phyloP scores from a whole-genome alignment of 2,797 vertebrate genomes.

The Amblyopsis hoosieri region DNA sequence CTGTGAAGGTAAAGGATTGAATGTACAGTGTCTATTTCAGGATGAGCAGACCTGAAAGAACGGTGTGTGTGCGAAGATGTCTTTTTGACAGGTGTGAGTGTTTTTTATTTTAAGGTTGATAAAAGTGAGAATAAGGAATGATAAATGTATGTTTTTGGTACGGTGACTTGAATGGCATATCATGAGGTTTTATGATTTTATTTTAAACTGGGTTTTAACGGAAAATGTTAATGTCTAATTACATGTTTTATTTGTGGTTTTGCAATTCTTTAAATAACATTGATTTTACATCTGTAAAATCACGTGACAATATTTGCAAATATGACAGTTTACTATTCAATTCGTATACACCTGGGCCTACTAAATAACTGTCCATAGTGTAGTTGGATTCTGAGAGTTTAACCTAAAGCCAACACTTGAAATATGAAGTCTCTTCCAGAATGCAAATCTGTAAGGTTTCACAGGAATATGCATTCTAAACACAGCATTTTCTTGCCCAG shows the following conservation, averaged over 20 bases:
- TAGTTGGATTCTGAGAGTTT: background rate
- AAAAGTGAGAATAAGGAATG: constrained; percentile 25
- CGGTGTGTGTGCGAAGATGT: constrained; percentile 43
- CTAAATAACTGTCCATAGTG: background rate
- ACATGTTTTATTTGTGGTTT: background rate
- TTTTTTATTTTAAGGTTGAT: constrained; percentile 24
- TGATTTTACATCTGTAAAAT: constrained; percentile 49
- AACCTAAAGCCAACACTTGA: constrained; percentile 13
- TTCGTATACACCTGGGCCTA: background rate
- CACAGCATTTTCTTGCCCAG: constrained; percentile 13
- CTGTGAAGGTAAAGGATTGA: constrained; percentile 26
- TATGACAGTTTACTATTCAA: background rate
- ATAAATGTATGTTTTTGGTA: constrained; percentile 41
- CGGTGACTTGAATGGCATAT: constrained; percentile 37
- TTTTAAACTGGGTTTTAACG: constrained; percentile 17
- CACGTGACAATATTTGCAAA: constrained; percentile 7
- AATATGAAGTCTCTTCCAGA: constrained; percentile 6
- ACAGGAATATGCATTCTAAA: background rate
- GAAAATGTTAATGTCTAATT: constrained; percentile 23
- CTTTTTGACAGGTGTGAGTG: constrained; percentile 53
- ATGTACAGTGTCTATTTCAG: constrained; percentile 28
- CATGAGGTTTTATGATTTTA: constrained; percentile 16
- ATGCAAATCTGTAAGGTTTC: constrained; percentile 34
- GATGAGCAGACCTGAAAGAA: constrained; percentile 38
- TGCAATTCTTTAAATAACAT: no score